Evolutionary conservation across 2,888 invertebrate genomes (phyloP).

Genomic region (Caenorhabditis sp.): DNA sequence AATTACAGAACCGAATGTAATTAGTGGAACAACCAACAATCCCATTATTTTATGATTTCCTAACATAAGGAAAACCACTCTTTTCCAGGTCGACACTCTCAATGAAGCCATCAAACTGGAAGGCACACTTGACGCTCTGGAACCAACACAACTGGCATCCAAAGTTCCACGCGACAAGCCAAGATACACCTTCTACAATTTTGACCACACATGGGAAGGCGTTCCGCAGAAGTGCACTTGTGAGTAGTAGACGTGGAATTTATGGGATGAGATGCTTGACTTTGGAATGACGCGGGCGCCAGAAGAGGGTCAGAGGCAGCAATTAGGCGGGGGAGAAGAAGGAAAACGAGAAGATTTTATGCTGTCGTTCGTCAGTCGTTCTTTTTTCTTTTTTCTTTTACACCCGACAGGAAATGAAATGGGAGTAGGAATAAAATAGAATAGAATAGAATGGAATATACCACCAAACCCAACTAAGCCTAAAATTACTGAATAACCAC

Average conservation of each 20-base stretch:
- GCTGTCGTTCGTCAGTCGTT: background rate
- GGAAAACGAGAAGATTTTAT: background rate
- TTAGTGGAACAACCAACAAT: too few species aligned
- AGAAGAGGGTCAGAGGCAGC: background rate
- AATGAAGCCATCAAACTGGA: slow-evolving; percentile 93
- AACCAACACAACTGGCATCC: slow-evolving; percentile 88
- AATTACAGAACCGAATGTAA: slow-evolving; percentile 36
- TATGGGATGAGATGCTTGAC: too few species aligned
- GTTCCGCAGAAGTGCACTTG: slow-evolving; percentile 92
- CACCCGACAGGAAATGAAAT: too few species aligned
- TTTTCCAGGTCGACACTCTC: slow-evolving; percentile 87
- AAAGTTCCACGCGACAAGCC: slow-evolving; percentile 92
- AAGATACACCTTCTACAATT: slow-evolving; percentile 87
- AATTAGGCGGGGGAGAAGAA: background rate
- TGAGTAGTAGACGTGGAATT: too few species aligned
- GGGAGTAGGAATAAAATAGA: too few species aligned
- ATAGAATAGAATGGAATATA: too few species aligned
- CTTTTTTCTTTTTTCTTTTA: background rate
- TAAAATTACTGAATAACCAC: slow-evolving; percentile 11
- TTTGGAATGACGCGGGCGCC: too few species aligned
- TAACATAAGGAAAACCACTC: too few species aligned
- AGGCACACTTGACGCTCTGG: slow-evolving; percentile 88
- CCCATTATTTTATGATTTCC: too few species aligned
- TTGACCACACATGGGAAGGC: slow-evolving; percentile 94
- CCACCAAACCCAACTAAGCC: too few species aligned